Evolutionary conservation across 30 jellyfish, hydroid and myxozoan genomes (phyloP).

Genomic region (Chrysaora quinquecirrha): DNA sequence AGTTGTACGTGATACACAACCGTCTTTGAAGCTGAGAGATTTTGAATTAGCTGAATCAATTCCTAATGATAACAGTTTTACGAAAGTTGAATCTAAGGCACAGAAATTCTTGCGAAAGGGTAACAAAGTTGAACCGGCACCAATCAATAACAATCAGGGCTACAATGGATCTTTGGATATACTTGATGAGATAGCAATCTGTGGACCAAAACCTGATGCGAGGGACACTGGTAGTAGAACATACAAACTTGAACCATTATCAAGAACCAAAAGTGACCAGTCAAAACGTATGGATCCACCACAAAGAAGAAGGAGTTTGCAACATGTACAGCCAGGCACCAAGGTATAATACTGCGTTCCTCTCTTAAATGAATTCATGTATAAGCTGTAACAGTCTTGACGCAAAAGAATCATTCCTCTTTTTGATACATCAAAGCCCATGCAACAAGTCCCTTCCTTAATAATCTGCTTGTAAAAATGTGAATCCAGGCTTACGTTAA

Average conservation of each 20-base stretch:
- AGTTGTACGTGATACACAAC: conserved; percentile 21
- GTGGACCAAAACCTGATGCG: conserved; percentile 97
- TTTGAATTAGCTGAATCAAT: conserved; percentile 16
- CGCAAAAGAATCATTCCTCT: no score
- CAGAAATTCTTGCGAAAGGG: conserved; percentile 58
- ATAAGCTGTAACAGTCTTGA: no score
- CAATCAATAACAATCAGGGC: conserved; percentile 1
- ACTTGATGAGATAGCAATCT: conserved; percentile 90
- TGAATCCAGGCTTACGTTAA: no score
- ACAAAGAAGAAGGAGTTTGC: conserved; percentile 50
- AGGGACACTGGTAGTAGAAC: conserved; percentile 41
- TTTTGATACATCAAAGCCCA: no score
- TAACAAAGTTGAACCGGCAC: conserved; percentile 74
- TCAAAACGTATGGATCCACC: conserved; percentile 50
- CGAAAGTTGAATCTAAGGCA: conserved; percentile 60
- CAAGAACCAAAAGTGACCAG: conserved; percentile 25
- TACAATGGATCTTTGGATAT: conserved; percentile 68
- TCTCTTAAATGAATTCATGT: no score
- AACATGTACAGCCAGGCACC: conserved; percentile 15
- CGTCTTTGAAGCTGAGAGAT: conserved; percentile 27
- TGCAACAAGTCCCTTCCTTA: no score
- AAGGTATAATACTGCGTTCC: conserved; percentile 14
- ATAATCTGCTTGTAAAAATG: no score
- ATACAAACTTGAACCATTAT: not conserved
- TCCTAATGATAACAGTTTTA: conserved; percentile 37